Base-by-base conservation (phyloP, 1,140 invertebrate species). In the Pseudoatta argentina region DNA sequence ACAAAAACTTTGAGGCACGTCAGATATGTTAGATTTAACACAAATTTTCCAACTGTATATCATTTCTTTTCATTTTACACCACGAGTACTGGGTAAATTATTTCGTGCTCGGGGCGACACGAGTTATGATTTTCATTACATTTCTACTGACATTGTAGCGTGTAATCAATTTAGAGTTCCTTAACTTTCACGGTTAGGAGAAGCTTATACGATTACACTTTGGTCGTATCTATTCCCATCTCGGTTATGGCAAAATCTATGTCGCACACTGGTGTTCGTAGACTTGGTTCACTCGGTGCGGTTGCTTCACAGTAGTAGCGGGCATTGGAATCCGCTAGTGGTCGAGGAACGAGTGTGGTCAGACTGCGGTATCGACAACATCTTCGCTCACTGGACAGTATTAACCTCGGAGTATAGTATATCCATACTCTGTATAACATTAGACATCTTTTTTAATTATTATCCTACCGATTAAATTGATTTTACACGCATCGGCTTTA, bases 181-280 rank as follows among this genome's bases (percentile, higher is more conserved):
- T 75, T 83, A 75, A 75, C 55, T 83, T 61, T 14, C 18, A 71
- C 14, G 53, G 55, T 73, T 73, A 59, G 39, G 24, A 27, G 34
- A 61, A 83, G 79, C 79, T 83, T 61, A 75, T 83, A 75, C 55
- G 79, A 83, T 75, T 83, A 83, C 69, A 75, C 55, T 83, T 73
- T 61, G 69, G 78, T 30, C 63, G 48, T 81, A 83, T 73, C 79
- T 67, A 61, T 83, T 83, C 55, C 69, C 55, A 83, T 83, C 69
- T 83, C 69, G 55, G 69, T 83, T 83, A 73, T 83, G 55, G 79
- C 69, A 83, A 59, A 82, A 86, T 81, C 64, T 82, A 82, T 72
- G 39, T 63, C n/a, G 55, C 53, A 21, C 55, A 27, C 69, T 57
- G 55, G 61, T 63, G 55, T 48, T 51, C 3, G 66, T 48, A 66